phyloP scores from a whole-genome alignment of 2,797 vertebrate genomes.

The Ptychadena robeensis region DNA sequence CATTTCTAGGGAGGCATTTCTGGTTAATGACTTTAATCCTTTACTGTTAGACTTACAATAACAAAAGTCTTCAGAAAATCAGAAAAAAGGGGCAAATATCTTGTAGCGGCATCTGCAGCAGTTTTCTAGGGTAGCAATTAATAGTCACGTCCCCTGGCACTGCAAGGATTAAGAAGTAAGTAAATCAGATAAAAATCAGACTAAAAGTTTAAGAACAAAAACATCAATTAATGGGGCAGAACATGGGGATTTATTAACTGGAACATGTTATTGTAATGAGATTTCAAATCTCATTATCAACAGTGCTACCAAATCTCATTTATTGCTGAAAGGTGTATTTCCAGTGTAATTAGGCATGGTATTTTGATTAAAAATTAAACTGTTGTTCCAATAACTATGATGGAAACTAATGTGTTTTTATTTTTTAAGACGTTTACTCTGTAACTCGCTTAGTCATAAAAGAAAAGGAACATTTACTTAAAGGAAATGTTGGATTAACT shows the following conservation, averaged over 20 bases:
- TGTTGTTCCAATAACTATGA: slow-evolving; percentile 67
- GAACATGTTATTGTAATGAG: slow-evolving; percentile 56
- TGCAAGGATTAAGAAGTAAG: slow-evolving; percentile 45
- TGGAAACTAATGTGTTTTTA: slow-evolving; percentile 58
- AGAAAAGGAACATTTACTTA: not conserved
- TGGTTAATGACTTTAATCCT: not conserved
- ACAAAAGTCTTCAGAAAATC: not conserved
- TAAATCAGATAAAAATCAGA: slow-evolving; percentile 58
- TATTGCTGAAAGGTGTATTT: slow-evolving; percentile 68
- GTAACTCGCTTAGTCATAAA: not conserved
- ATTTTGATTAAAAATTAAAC: slow-evolving; percentile 74
- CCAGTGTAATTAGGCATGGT: slow-evolving; percentile 66
- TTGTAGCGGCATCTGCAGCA: not conserved
- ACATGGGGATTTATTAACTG: slow-evolving; percentile 61
- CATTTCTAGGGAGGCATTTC: no score
- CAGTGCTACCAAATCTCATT: slow-evolving; percentile 65
- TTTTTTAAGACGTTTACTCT: slow-evolving; percentile 38
- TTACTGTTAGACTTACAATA: not conserved
- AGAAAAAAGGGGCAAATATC: not conserved
- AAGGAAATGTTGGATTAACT: not conserved
- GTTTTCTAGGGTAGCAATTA: slow-evolving; percentile 3
- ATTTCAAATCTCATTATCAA: slow-evolving; percentile 64
- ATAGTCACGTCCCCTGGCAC: slow-evolving; percentile 5
- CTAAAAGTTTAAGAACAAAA: slow-evolving; percentile 59
- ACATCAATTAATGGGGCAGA: slow-evolving; percentile 66